Base-by-base conservation (phyloP, 2,888 invertebrate species). In the Psococerastis gibbosa region DNA sequence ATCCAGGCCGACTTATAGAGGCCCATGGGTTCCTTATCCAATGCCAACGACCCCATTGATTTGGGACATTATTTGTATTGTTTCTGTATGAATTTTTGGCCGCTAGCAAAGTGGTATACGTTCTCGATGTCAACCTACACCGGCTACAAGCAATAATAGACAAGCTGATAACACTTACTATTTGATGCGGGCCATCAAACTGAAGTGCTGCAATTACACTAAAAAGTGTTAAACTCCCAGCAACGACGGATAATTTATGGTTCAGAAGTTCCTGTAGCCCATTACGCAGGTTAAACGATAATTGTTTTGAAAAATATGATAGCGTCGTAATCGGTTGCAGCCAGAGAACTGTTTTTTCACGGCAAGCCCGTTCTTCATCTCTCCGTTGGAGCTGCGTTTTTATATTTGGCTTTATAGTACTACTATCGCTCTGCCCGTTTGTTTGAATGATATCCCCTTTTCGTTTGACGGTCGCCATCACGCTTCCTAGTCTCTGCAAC, bases 281-380 rank as follows among this genome's bases (percentile, higher is more conserved):
- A n/a, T 16, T 16, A 13, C n/a, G 6, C n/a, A 38, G 17, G 20
- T 18, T 38, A 18, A 18, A 22, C 17, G 16, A 18, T 15, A 78
- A 64, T 68, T 91, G 88, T 55, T 72, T 70, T 54, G 71, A 61
- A 65, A 81, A 85, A 65, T 83, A 89, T 57, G 81, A 76, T 47
- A 83, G 56, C 2, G 88, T 88, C 54, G 68, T 70, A 48, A 87
- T 52, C 6, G 91, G 89, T 54, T 73, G 70, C 56, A 78, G 72
- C 85, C 87, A 87, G 50, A 91, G 62, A 49, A 88, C 84, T 50
- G 85, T 38, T 38, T 38, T 38, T 11, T 38, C 38, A 18, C 38
- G 15, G 15, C n/a, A 16, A 15, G 4, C 22, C 38, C 20, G 17
- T 20, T 38, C 38, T 22, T 38, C 38, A 18, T 38, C 18, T 38